phyloP scores from a whole-genome alignment of 1,140 invertebrate genomes.

The Paralvinella palmiformis region DNA sequence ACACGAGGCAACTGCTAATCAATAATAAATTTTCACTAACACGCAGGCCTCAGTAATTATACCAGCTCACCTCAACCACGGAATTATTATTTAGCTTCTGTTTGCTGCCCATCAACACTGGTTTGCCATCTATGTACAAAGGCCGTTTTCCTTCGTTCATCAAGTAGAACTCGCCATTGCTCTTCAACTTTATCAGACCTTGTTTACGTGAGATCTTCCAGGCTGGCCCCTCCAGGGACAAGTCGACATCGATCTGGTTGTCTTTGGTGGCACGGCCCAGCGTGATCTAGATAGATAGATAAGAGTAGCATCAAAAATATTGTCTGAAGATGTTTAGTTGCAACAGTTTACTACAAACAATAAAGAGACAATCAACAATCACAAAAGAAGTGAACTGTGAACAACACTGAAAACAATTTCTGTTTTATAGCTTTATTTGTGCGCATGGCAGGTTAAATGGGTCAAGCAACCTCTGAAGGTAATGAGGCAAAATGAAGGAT shows the following conservation, averaged over 20 bases:
- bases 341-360: too few species aligned
- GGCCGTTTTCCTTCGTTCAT: constrained; percentile 91
- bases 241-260: constrained; percentile 86
- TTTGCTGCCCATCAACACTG: constrained; percentile 78
- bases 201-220: constrained; percentile 56
- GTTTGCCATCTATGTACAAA: constrained; percentile 87
- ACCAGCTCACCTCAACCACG: constrained; percentile 78
- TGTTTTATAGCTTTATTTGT: too few species aligned
- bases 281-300: constrained; percentile 63
- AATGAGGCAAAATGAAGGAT: too few species aligned
- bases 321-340: too few species aligned
- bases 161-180: constrained; percentile 89
- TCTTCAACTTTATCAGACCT: constrained; percentile 78
- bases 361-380: too few species aligned
- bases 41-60: too few species aligned
- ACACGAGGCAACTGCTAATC: not conserved
- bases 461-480: too few species aligned
- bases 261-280: constrained; percentile 84
- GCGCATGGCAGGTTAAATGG: too few species aligned
- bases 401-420: too few species aligned
- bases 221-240: constrained; percentile 78
- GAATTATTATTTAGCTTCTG: constrained; percentile 82
- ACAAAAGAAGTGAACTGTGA: too few species aligned
- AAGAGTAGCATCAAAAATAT: too few species aligned
- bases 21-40: too few species aligned